Evolutionary conservation across 1,140 invertebrate genomes (phyloP), one percentile per base, ranked within the genome.

Genomic region (Heliconius hermathena): DNA sequence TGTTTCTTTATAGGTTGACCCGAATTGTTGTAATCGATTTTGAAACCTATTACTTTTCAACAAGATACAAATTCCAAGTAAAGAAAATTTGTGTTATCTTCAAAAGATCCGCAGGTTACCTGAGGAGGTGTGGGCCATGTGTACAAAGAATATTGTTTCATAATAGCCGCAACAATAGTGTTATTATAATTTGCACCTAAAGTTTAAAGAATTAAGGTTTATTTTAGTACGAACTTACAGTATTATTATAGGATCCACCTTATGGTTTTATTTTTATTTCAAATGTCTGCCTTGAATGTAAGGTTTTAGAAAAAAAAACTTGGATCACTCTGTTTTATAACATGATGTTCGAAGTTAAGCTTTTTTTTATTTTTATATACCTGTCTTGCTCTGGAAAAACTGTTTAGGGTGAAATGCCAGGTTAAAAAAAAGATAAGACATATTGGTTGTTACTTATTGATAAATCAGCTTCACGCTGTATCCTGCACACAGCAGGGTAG

Each of bases 71-170:
- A 13, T 66, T 66, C 11, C 3, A 29, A 29, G 9, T 29, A 16
- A 66, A 11, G 4, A 3, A 57, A 29, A 1, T 11, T 1, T 66
- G 1, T 13, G 57, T 78, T 83, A 76, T 80, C 81, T 87, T 83
- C 78, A 84, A 66, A 79, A 71, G 79, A 79, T 79, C 86, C 83
- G 80, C 82, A 71, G 41, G 70, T 88, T 88, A 88, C 87, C 87
- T 88, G 87, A 81, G 81, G 80, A 88, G 87, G 83, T 82, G 66
- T 82, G 66, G 82, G 83, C 83, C 87, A 88, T 86, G 83, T 88
- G 84, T 83, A 76, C 78, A 71, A 79, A 81, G 78, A 80, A 85
- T 85, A 82, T 84, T 83, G 78, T 83, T 85, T 82, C 83, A 79
- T 57, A 66, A 76, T 76, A 38, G 74, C 60, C 57, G 74, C 57